Base-by-base conservation (phyloP, 2,113 vertebrate species). In the Cryptomyrus ogoouensis region DNA sequence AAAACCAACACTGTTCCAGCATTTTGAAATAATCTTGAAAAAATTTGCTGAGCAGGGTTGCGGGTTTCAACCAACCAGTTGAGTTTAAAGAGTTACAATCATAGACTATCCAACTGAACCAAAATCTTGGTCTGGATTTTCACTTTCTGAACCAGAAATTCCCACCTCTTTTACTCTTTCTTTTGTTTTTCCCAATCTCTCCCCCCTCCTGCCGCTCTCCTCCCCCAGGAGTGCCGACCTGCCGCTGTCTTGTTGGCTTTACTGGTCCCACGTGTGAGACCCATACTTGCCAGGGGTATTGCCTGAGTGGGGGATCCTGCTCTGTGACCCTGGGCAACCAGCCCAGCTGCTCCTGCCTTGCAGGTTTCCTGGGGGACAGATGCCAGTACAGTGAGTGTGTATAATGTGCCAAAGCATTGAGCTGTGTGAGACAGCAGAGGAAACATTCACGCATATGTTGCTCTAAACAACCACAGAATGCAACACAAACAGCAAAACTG, bases 331-430 rank as follows among this genome's bases (percentile, higher is more conserved):
- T 95, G 62, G 98, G 98, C 92, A 99, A 99, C 95, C 98, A 99
- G 93, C 97, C 98, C 77, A 97, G 93, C 92, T 99, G 98, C 92
- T 96, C 95, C 91, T 99, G 98, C 93, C 93, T 85, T 0, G 87
- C 93, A 0, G 94, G 94, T 88, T 98, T 96, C 95, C 95, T 95
- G 66, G 98, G 98, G 1, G 98, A 99, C 95, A 96, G 96, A 93
- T 99, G 98, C 96, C 97, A 99, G 94, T 98, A 96, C 96, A 96
- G 98, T 99, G 94, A 97, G 98, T 97, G 91, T 56, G 17, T 24
- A 27, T 85, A 31, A 31, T 1, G n/a, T 70, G 27, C 27, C 27
- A 13, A 70, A 13, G 62, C 62, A 70, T 31, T 70, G 3, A 66
- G 27, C n/a, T n/a, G 21, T 1, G 7, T n/a, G 56, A n/a, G 7